These are phyloP conservation scores for Oncopeltus fasciatus DNA, from an alignment of 1,140 invertebrate species.

Conservation along the genomic window DNA sequence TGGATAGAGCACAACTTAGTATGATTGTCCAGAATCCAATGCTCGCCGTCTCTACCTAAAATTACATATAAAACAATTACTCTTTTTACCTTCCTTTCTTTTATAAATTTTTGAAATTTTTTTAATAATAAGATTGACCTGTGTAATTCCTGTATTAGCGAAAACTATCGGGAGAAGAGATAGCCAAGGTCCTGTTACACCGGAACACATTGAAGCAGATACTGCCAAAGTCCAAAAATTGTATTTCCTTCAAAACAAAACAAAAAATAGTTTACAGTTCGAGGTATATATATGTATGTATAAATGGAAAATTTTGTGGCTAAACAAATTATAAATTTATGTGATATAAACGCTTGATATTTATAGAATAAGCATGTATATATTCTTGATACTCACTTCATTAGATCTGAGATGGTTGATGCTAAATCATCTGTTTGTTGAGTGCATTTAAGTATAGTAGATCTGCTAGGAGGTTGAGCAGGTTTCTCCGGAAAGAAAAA, in stretches of 20 bases:
- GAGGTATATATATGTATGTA: too few relatives aligned
- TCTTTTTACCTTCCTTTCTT: too few relatives aligned
- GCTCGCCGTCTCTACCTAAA: conserved; percentile 27
- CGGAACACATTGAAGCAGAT: conserved; percentile 31
- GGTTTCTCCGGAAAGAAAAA: conserved; percentile 32
- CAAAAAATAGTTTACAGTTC: too few relatives aligned
- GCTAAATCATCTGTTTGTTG: background rate
- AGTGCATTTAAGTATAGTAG: conserved; percentile 14
- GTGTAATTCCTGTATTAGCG: conserved; percentile 27
- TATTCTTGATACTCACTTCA: background rate
- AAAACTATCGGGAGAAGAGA: conserved; percentile 31
- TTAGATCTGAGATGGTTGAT: background rate
- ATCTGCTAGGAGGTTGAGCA: conserved; percentile 23
- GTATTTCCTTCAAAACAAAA: too few relatives aligned
- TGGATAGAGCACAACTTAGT: conserved; percentile 26
- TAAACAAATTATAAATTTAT: too few relatives aligned
- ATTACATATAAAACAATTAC: too few relatives aligned
- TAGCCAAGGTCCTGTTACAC: conserved; percentile 33
- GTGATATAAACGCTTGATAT: too few relatives aligned
- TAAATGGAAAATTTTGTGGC: too few relatives aligned
- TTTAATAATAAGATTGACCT: too few relatives aligned
- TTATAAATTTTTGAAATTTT: too few relatives aligned
- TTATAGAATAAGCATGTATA: too few relatives aligned
- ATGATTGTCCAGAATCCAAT: conserved; percentile 31
- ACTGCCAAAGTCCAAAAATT: conserved; percentile 31